Evolutionary conservation across 2,797 vertebrate genomes (phyloP).

Genomic region (Chloroceryle inda): DNA sequence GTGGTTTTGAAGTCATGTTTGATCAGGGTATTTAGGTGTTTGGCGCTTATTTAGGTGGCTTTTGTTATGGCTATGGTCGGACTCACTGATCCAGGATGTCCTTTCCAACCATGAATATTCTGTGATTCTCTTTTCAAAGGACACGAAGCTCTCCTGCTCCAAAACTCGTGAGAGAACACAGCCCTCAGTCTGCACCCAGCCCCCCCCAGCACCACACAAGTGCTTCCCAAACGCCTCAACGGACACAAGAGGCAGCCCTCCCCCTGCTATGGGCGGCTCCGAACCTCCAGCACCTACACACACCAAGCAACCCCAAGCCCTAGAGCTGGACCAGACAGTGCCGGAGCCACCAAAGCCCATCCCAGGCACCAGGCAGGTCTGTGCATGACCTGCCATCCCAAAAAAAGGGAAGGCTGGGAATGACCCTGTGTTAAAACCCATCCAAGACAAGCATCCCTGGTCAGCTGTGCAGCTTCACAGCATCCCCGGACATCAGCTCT

Average conservation of each 20-base stretch:
- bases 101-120: too few species aligned
- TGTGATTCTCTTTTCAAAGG: neutral
- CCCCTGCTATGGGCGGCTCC: rapidly evolving
- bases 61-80: too few species aligned
- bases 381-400: neutral
- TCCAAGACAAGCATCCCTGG: neutral
- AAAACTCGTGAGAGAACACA: rapidly evolving
- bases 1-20: too few species aligned
- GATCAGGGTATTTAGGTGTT: too few species aligned
- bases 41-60: too few species aligned
- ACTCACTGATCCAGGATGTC: too few species aligned
- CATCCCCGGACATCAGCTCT: neutral
- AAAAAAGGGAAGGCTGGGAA: neutral
- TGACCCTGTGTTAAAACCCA: neutral
- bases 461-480: neutral
- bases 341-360: neutral
- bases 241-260: neutral
- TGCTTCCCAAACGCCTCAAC: rapidly evolving
- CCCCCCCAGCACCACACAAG: neutral
- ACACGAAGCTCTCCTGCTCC: neutral
- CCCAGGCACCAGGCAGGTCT: neutral
- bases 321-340: neutral
- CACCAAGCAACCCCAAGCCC: neutral
- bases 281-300: rapidly evolving
- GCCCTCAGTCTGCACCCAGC: neutral